Conservation (phyloP, 1,140 invertebrate genomes). For the Aphidius ervi region DNA sequence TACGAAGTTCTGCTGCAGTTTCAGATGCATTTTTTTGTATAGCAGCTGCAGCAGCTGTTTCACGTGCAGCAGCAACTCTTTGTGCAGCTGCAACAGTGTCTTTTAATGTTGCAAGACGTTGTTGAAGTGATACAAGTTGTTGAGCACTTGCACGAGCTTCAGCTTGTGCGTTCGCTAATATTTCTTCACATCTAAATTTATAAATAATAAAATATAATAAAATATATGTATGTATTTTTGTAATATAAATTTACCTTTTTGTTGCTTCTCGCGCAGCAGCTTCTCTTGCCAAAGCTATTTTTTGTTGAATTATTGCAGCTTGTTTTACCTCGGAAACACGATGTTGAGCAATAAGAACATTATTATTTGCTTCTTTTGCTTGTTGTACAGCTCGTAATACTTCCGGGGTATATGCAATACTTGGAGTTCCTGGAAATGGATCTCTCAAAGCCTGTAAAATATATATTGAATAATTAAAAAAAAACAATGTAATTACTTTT, state of each 20-base stretch:
- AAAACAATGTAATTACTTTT: not conserved
- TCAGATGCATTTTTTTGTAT: conserved; percentile 48
- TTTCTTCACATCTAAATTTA: conserved; percentile 42
- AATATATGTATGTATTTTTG: not conserved
- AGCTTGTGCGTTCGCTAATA: conserved; percentile 40
- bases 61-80: conserved; percentile 46
- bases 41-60: conserved; percentile 47
- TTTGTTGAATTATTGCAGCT: conserved; percentile 44
- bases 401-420: conserved; percentile 46
- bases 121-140: conserved; percentile 48
- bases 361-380: conserved; percentile 49
- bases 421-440: conserved; percentile 37
- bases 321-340: conserved; percentile 47
- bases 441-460: conserved; percentile 38
- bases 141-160: conserved; percentile 45
- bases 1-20: conserved; percentile 47
- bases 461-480: conserved; percentile 5
- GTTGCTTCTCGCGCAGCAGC: conserved; percentile 43
- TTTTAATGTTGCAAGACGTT: conserved; percentile 48
- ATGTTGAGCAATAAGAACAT: conserved; percentile 45
- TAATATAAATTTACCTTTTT: conserved; percentile 33
- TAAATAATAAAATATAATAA: conserved; percentile 2
- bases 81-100: conserved; percentile 49
- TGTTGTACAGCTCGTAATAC: conserved; percentile 43
- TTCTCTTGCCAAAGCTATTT: conserved; percentile 46